Evolutionary conservation across 2,797 vertebrate species (phyloP).

Genomic region (Muraenolepis orangiensis): DNA sequence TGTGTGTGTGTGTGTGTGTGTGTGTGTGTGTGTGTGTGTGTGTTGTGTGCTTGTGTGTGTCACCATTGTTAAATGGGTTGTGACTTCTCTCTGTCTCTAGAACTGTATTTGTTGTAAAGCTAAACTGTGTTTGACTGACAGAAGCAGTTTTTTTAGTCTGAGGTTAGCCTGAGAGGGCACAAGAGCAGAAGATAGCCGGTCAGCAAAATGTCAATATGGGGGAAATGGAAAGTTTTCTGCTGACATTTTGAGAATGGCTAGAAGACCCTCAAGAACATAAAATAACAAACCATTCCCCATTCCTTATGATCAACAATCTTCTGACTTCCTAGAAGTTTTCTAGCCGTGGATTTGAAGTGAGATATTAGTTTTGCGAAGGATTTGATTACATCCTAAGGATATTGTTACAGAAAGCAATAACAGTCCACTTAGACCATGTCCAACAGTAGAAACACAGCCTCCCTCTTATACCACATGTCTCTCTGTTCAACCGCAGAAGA

Average conservation of each 20-base stretch:
- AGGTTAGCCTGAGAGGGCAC: slow-evolving; percentile 24
- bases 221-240: not conserved
- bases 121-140: slow-evolving; percentile 37
- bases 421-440: not conserved
- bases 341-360: not conserved
- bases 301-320: not conserved
- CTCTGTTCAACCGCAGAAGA: too few relatives aligned
- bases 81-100: too few relatives aligned
- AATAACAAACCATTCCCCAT: not conserved
- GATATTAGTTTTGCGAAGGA: not conserved
- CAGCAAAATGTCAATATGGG: not conserved
- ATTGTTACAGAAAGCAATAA: not conserved
- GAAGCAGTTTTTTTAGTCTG: slow-evolving; percentile 7
- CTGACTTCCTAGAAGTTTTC: not conserved
- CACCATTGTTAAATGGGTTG: too few relatives aligned
- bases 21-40: too few relatives aligned
- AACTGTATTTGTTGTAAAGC: slow-evolving; percentile 29
- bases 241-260: not conserved
- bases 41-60: too few relatives aligned
- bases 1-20: too few relatives aligned
- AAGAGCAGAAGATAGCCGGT: slow-evolving; percentile 12
- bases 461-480: too few relatives aligned
- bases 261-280: not conserved
- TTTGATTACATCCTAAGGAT: not conserved
- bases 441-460: too few relatives aligned